A percentile compares a stretch with the other conserved stretches of the same genome.
Conservation (phyloP, 2,797 vertebrate genomes). For the Sandelia bainsii region DNA sequence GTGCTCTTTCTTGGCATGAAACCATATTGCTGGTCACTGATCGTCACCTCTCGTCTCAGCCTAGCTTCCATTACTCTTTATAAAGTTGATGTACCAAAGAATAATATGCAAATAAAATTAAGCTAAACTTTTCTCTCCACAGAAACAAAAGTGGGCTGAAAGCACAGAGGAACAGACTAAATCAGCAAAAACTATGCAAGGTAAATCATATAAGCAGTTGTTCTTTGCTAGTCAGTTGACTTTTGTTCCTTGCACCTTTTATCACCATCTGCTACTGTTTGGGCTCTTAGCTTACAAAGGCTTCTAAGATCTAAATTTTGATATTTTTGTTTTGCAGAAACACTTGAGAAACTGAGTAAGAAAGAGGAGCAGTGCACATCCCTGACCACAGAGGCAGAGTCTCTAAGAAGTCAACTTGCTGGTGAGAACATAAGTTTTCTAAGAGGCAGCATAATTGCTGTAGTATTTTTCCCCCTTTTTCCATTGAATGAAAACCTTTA, state of each 20-base stretch:
- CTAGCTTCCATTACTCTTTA: no score
- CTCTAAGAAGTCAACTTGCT: conserved; percentile 85
- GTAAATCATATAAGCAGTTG: conserved; percentile 69
- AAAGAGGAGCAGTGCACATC: conserved; percentile 89
- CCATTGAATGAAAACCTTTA: background rate
- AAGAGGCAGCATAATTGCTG: background rate
- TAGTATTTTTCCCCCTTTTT: conserved; percentile 4
- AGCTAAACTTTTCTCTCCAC: conserved; percentile 52
- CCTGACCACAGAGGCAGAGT: conserved; percentile 86
- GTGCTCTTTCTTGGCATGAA: no score
- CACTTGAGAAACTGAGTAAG: conserved; percentile 86
- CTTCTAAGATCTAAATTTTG: background rate
- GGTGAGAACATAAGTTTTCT: conserved; percentile 78
- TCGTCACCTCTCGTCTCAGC: no score
- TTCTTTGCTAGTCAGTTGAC: background rate
- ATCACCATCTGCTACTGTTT: background rate
- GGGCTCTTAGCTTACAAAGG: background rate
- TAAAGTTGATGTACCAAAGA: no score
- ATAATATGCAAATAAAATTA: background rate
- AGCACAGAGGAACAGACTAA: conserved; percentile 86
- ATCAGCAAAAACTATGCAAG: conserved; percentile 90
- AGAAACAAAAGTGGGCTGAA: conserved; percentile 89
- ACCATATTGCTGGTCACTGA: no score
- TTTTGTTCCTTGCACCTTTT: background rate
- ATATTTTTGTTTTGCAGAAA: conserved; percentile 83